A percentile compares a stretch with the other conserved stretches of the same genome.
Conservation (phyloP, 2,113 vertebrate genomes). For the cattle (Bos taurus) region ARS-UCD2.0 NC_037345.1:64008501-64009000, state of each 20-base stretch:
- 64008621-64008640: not conserved
- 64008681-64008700: not conserved
- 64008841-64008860: not conserved
- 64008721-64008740: not conserved
- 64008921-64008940: not conserved
- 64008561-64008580: not conserved
- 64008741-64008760: not conserved
- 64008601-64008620: not conserved
- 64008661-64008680: not conserved
- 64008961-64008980: not conserved
- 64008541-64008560: not conserved
- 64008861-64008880: not conserved
- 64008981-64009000: not conserved
- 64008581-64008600: not conserved
- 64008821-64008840: not conserved
- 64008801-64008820: not conserved
- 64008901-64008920: not conserved
- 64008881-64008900: not conserved
- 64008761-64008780: not conserved
- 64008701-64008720: not conserved
- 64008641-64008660: not conserved
- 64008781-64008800: not conserved
- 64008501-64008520: not conserved
- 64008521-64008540: not conserved
- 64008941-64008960: not conserved